Evolutionary conservation across 2,797 vertebrate species (phyloP).

Genomic region (Epinephelus awoara): DNA sequence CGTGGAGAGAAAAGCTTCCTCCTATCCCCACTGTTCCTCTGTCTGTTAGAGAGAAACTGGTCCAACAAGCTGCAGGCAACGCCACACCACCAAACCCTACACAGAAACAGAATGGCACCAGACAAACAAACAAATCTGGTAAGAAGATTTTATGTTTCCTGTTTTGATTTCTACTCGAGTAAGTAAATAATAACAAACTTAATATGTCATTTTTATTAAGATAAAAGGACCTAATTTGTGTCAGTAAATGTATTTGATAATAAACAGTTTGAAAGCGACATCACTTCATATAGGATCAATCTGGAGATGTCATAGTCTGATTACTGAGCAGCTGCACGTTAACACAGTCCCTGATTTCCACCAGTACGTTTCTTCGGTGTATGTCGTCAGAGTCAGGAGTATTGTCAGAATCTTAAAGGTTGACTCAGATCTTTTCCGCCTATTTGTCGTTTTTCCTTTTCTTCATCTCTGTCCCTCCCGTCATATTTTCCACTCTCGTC

Average conservation of each 20-base stretch:
- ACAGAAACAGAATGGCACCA: conserved; percentile 72
- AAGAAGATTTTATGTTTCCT: neutral
- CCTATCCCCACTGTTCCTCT: conserved; percentile 90
- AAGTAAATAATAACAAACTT: neutral
- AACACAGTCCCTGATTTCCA: too few species aligned
- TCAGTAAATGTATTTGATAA: neutral
- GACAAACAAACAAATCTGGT: conserved; percentile 65
- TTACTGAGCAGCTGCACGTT: too few species aligned
- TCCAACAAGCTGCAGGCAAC: conserved; percentile 39
- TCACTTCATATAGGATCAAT: neutral
- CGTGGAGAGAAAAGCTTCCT: conserved; percentile 94
- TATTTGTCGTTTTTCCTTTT: too few species aligned
- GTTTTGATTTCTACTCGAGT: neutral
- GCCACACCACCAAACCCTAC: neutral
- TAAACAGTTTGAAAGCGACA: neutral
- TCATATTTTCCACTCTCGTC: neutral
- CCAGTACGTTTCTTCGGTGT: too few species aligned
- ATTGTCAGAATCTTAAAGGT: too few species aligned
- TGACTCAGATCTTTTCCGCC: too few species aligned
- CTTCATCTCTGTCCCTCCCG: too few species aligned
- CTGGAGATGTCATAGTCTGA: too few species aligned
- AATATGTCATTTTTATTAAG: neutral
- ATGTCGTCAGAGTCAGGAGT: too few species aligned
- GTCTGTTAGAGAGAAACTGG: conserved; percentile 86
- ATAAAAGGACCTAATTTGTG: neutral